A percentile compares a stretch with the other conserved stretches of the same genome.
phyloP scores from a whole-genome alignment of 2,888 invertebrate species.

The Hemicrepidius hirtus region DNA sequence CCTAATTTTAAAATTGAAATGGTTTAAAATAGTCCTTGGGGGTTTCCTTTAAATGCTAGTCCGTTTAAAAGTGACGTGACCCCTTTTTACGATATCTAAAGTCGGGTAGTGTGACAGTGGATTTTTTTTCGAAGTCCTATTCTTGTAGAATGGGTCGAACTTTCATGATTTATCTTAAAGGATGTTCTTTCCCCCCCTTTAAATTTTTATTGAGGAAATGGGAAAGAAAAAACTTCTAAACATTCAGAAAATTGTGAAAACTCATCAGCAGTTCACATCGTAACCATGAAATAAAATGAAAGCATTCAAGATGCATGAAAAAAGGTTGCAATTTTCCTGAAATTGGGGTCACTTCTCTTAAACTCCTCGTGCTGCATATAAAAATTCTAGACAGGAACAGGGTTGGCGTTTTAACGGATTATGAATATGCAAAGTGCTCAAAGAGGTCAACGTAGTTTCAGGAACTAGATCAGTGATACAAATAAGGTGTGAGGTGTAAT shows the following conservation, averaged over 20 bases:
- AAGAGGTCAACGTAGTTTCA: constrained; percentile 1
- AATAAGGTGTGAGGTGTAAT: background rate
- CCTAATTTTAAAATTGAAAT: too few species aligned
- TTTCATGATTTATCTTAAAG: too few species aligned
- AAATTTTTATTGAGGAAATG: too few species aligned
- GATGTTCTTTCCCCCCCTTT: too few species aligned
- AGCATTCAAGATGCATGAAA: constrained; percentile 6
- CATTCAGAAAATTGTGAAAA: constrained; percentile 1
- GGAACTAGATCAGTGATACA: constrained; percentile 15
- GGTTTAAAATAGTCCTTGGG: too few species aligned
- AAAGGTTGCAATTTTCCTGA: constrained; percentile 5
- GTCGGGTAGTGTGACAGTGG: too few species aligned
- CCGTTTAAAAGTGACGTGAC: too few species aligned
- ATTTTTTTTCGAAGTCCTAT: too few species aligned
- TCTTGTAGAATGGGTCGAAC: too few species aligned
- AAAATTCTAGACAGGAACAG: constrained; percentile 1
- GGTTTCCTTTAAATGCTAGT: too few species aligned
- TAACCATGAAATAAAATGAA: background rate
- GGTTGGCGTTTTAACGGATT: constrained; percentile 7
- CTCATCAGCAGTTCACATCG: constrained; percentile 7
- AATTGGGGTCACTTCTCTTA: constrained; percentile 16
- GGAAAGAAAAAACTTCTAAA: too few species aligned
- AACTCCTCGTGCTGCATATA: background rate
- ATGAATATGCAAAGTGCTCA: constrained; percentile 15
- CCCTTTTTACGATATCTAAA: too few species aligned